Percentiles rank a stretch among this genome's conserved stretches.
phyloP scores from a whole-genome alignment of 2,797 vertebrate species.

The Tapera naevia region DNA sequence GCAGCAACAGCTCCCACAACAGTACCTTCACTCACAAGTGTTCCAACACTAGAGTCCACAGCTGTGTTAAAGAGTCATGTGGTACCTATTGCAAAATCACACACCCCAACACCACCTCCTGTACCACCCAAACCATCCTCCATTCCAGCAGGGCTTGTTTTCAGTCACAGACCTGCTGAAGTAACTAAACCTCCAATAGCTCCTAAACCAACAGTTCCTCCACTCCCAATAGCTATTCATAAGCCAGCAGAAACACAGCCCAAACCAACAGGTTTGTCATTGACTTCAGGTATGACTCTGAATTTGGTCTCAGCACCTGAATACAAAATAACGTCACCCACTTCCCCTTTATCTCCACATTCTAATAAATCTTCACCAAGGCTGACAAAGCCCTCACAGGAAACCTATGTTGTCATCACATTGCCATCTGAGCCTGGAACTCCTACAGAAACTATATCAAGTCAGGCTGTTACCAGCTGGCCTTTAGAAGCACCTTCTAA shows the following conservation, averaged over 20 bases:
- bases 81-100: slow-evolving; percentile 74
- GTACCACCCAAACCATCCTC: slow-evolving; percentile 93
- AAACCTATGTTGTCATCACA: slow-evolving; percentile 97
- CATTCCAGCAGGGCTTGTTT: slow-evolving; percentile 91
- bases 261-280: slow-evolving; percentile 84
- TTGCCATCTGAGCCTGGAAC: slow-evolving; percentile 95
- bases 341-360: slow-evolving; percentile 91
- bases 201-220: slow-evolving; percentile 83
- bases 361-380: slow-evolving; percentile 86
- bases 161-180: slow-evolving; percentile 88
- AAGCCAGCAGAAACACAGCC: slow-evolving; percentile 79
- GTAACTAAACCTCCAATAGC: slow-evolving; percentile 91
- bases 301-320: slow-evolving; percentile 87
- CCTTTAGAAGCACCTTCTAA: slow-evolving; percentile 78
- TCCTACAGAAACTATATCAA: slow-evolving; percentile 86
- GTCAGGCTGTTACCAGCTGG: slow-evolving; percentile 85
- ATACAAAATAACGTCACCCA: slow-evolving; percentile 88
- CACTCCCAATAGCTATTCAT: slow-evolving; percentile 58
- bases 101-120: slow-evolving; percentile 86
- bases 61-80: slow-evolving; percentile 55
- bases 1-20: slow-evolving; percentile 37
- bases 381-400: slow-evolving; percentile 85
- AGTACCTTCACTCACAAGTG: slow-evolving; percentile 45
- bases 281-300: slow-evolving; percentile 84
- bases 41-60: slow-evolving; percentile 52